Conservation (phyloP, 1,140 invertebrate species). For the Frieseomelitta varia region DNA sequence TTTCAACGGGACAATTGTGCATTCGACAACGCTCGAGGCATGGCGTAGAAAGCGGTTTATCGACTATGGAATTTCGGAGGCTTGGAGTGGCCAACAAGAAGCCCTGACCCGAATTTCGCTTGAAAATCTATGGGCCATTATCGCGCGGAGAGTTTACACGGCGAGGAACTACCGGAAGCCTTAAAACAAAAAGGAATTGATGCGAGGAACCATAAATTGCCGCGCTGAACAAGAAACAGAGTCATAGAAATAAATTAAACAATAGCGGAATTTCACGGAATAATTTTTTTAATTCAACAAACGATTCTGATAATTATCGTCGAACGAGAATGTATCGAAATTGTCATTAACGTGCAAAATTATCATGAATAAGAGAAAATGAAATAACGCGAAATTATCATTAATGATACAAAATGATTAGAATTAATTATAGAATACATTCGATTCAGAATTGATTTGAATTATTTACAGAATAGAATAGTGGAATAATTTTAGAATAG, state of each 20-base stretch:
- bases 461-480: too few relatives aligned
- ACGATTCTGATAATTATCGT: background rate
- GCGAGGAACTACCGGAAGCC: conserved; percentile 19
- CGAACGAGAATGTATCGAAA: background rate
- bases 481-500: too few relatives aligned
- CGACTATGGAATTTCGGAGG: conserved; percentile 24
- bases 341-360: background rate
- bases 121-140: conserved; percentile 38
- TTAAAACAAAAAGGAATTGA: conserved; percentile 31
- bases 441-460: too few relatives aligned
- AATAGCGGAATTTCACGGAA: background rate
- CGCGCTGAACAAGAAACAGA: background rate
- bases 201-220: conserved; percentile 24
- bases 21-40: conserved; percentile 6
- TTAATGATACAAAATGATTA: too few relatives aligned
- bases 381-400: too few relatives aligned
- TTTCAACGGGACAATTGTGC: conserved; percentile 8
- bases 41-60: conserved; percentile 10
- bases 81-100: conserved; percentile 30
- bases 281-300: too few relatives aligned
- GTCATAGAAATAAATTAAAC: conserved; percentile 6
- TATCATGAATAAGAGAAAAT: too few relatives aligned
- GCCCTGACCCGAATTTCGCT: conserved; percentile 34
- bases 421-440: too few relatives aligned
- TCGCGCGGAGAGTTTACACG: conserved; percentile 29